phyloP scores from a whole-genome alignment of 2,113 vertebrate genomes.

The Sinocyclocheilus rhinocerous region DNA sequence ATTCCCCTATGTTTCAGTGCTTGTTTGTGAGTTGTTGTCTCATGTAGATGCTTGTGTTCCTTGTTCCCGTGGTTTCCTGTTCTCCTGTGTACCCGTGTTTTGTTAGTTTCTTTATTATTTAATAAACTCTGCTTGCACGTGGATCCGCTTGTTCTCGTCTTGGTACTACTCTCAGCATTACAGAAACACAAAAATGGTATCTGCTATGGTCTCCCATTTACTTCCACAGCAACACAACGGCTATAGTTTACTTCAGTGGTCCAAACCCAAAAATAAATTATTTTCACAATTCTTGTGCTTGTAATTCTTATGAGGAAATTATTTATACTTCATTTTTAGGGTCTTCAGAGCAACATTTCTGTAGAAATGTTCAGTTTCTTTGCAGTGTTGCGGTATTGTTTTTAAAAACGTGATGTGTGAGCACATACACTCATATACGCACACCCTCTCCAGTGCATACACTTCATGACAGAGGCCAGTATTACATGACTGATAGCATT shows the following conservation, averaged over 20 bases:
- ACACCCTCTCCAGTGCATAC: constrained; percentile 50
- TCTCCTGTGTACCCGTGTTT: no score
- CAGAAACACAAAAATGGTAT: background rate
- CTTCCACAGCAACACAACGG: background rate
- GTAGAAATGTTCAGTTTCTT: no score
- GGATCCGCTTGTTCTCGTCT: no score
- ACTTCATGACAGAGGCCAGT: constrained; percentile 70
- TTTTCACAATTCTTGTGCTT: background rate
- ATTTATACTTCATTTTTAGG: background rate
- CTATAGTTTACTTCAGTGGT: background rate
- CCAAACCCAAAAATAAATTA: background rate
- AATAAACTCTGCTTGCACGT: no score
- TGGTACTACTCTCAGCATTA: no score
- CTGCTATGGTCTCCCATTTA: background rate
- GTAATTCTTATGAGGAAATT: background rate
- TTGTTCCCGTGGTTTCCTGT: no score
- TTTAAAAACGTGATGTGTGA: background rate
- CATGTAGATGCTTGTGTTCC: no score
- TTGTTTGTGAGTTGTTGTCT: no score
- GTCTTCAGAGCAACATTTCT: background rate
- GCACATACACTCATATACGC: background rate
- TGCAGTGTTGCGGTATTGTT: background rate
- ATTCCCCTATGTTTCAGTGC: no score
- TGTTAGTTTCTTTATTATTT: no score
- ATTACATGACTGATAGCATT: constrained; percentile 79